Conservation (phyloP, 2,797 vertebrate species). For the Onychomys leucogaster region DNA sequence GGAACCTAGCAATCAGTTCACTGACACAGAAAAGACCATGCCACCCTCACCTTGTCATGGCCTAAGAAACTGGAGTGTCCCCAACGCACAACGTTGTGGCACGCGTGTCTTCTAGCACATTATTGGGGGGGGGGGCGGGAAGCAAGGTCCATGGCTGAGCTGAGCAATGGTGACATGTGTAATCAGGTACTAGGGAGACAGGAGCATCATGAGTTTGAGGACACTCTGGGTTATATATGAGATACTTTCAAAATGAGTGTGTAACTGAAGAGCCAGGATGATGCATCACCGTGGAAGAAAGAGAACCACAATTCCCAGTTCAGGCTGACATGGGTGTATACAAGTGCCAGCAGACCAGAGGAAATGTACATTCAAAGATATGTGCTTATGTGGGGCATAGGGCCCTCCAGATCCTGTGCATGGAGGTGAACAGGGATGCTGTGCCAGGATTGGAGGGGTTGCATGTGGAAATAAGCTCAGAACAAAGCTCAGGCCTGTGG, state of each 20-base stretch:
- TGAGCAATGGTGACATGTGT: background rate
- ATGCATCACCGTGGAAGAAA: background rate
- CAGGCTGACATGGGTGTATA: background rate
- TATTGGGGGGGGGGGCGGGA: background rate
- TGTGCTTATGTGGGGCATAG: background rate
- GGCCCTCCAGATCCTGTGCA: background rate
- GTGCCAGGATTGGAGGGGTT: background rate
- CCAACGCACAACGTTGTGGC: background rate
- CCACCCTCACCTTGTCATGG: background rate
- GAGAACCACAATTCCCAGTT: rapidly evolving
- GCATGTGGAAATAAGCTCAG: background rate
- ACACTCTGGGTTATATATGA: background rate
- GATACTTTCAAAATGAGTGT: background rate
- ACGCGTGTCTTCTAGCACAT: background rate
- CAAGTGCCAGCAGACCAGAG: background rate
- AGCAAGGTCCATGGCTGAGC: background rate
- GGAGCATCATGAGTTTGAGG: too few relatives aligned
- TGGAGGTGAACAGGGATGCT: background rate
- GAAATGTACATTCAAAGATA: background rate
- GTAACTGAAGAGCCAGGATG: background rate
- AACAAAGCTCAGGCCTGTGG: background rate
- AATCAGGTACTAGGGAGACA: background rate
- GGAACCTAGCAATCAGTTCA: background rate
- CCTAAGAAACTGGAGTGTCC: background rate
- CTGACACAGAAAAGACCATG: background rate